Conservation (phyloP, 2,113 vertebrate genomes). For the Hystrix cristata region DNA sequence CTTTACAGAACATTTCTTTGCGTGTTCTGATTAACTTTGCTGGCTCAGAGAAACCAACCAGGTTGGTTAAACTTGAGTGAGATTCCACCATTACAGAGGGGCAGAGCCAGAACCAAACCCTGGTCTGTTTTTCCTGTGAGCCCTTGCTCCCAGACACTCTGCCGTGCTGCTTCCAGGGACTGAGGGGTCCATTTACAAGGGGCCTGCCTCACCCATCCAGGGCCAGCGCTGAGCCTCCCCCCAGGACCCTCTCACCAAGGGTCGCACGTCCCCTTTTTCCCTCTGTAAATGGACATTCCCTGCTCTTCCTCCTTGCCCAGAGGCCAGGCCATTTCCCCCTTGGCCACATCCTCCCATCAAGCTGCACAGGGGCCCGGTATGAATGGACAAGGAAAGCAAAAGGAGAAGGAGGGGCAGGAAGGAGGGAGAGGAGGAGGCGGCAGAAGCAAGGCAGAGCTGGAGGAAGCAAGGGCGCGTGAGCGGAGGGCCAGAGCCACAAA, state of each 20-base stretch:
- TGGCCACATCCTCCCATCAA: slow-evolving; percentile 37
- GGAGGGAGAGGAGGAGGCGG: not conserved
- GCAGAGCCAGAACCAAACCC: not conserved
- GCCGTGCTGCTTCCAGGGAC: not conserved
- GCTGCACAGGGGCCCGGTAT: slow-evolving; percentile 58
- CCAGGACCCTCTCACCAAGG: not conserved
- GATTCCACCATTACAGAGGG: not conserved
- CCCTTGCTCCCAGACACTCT: not conserved
- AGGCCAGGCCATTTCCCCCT: slow-evolving; percentile 13
- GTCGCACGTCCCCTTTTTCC: slow-evolving; percentile 22
- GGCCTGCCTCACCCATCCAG: not conserved
- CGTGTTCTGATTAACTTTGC: not conserved
- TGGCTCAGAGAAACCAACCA: not conserved
- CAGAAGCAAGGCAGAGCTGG: slow-evolving; percentile 39
- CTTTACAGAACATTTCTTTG: not conserved
- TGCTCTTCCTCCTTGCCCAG: slow-evolving; percentile 6
- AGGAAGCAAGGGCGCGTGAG: not conserved
- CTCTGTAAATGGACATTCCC: not conserved
- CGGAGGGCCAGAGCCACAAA: slow-evolving; percentile 83
- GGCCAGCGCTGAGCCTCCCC: not conserved
- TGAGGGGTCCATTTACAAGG: not conserved
- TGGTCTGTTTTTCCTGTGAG: not conserved
- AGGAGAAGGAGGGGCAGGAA: slow-evolving; percentile 36
- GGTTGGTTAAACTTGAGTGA: not conserved
- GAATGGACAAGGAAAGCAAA: slow-evolving; percentile 64